Percentiles rank a stretch among this genome's conserved stretches.
phyloP scores from a whole-genome alignment of 2,113 vertebrate species.

The Bambusicola thoracicus region DNA sequence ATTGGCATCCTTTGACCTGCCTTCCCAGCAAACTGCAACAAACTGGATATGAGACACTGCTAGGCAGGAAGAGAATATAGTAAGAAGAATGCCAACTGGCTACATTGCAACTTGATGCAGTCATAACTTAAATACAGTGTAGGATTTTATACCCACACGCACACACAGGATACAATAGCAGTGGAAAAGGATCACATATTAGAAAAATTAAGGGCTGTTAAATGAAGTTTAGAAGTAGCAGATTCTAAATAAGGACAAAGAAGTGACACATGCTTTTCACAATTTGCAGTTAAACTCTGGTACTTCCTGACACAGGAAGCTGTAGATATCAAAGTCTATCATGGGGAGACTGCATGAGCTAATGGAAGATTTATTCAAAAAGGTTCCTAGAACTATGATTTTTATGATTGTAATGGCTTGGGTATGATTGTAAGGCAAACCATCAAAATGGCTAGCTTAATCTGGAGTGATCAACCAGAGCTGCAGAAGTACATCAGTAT shows the following conservation, averaged over 20 bases:
- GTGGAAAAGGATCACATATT: background rate
- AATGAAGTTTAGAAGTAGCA: background rate
- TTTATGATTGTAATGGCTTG: no score
- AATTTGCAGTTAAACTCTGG: background rate
- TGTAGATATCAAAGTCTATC: background rate
- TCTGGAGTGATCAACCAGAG: background rate
- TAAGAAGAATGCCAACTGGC: background rate
- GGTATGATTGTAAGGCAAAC: background rate
- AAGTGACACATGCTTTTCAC: accelerated
- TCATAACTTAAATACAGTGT: background rate
- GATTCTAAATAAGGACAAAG: background rate
- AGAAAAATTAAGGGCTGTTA: background rate
- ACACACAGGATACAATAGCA: background rate
- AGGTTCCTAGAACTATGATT: background rate
- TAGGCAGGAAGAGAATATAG: background rate
- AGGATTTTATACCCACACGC: background rate
- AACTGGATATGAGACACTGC: background rate
- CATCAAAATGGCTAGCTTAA: background rate
- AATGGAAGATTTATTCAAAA: background rate
- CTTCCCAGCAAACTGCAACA: background rate
- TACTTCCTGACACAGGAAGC: background rate
- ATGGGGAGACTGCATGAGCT: background rate
- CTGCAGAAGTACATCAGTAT: background rate
- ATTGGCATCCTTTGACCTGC: background rate
- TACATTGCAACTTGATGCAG: background rate